phyloP scores from a whole-genome alignment of 2,113 vertebrate genomes.

The Riparia riparia region DNA sequence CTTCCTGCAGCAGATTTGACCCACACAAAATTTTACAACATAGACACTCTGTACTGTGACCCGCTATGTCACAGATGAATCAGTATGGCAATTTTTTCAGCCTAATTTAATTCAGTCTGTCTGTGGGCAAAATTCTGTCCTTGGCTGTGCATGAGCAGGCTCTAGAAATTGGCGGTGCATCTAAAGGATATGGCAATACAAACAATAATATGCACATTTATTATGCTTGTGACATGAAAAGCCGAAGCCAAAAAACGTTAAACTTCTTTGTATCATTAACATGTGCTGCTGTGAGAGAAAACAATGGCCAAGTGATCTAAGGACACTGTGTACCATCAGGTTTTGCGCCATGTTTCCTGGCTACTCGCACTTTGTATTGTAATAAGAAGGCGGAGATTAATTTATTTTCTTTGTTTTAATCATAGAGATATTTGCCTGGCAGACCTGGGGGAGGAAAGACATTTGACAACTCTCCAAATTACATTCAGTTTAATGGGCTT shows the following conservation, averaged over 20 bases:
- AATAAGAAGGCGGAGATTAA: constrained; percentile 30
- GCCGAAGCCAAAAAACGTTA: constrained; percentile 44
- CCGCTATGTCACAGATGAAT: background rate
- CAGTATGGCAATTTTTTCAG: background rate
- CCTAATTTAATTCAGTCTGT: background rate
- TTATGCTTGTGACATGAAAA: constrained; percentile 56
- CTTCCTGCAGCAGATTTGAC: background rate
- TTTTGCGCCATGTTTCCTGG: constrained; percentile 51
- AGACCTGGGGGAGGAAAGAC: background rate
- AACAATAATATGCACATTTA: constrained; percentile 53
- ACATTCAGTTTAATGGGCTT: background rate
- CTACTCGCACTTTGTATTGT: constrained; percentile 64
- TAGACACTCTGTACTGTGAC: background rate
- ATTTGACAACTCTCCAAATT: constrained; percentile 8
- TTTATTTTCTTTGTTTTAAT: constrained; percentile 57
- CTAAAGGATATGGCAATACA: constrained; percentile 52
- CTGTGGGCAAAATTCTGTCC: constrained; percentile 25
- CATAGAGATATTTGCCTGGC: constrained; percentile 39
- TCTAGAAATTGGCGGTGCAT: constrained; percentile 15
- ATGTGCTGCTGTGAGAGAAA: constrained; percentile 41
- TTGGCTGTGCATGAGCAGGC: background rate
- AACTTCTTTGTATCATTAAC: constrained; percentile 55
- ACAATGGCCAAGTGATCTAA: constrained; percentile 55
- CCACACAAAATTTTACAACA: background rate
- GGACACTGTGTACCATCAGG: constrained; percentile 69